Conservation (phyloP, 2,888 invertebrate species). For the Syrphus vitripennis region DNA sequence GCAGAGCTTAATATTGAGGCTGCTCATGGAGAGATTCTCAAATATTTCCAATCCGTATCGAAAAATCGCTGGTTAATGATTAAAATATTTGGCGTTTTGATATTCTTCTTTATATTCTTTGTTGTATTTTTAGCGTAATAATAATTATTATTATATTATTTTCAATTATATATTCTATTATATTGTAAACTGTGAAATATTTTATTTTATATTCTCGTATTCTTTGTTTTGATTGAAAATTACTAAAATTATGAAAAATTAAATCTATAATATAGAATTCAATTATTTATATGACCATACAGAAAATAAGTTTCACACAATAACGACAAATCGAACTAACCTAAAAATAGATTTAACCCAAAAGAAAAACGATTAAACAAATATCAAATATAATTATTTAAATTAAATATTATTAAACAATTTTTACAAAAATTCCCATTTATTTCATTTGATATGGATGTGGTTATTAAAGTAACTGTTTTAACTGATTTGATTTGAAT, state of each 20-base stretch:
- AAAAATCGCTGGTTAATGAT: slow-evolving; percentile 99
- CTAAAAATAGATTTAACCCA: too few relatives aligned
- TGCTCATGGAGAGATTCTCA: slow-evolving; percentile 97
- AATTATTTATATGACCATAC: too few relatives aligned
- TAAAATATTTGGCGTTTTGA: slow-evolving; percentile 98
- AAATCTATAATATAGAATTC: not conserved
- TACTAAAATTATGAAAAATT: slow-evolving; percentile 20
- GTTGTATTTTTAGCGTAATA: slow-evolving; percentile 96
- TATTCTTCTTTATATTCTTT: slow-evolving; percentile 99
- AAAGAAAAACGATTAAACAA: too few relatives aligned
- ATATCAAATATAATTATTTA: too few relatives aligned
- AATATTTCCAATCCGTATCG: slow-evolving; percentile 98
- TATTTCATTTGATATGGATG: too few relatives aligned
- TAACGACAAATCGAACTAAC: too few relatives aligned
- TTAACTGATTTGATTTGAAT: too few relatives aligned
- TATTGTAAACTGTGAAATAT: slow-evolving; percentile 42
- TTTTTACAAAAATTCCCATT: too few relatives aligned
- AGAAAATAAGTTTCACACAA: too few relatives aligned
- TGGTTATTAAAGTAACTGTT: too few relatives aligned
- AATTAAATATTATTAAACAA: too few relatives aligned
- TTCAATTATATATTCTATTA: slow-evolving; percentile 33
- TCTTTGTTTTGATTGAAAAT: slow-evolving; percentile 46
- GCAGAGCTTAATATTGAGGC: slow-evolving; percentile 98
- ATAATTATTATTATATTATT: slow-evolving; percentile 64
- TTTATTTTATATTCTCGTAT: not conserved